Evolutionary conservation across 1,140 invertebrate species (phyloP), one percentile per base, ranked within the genome.

Genomic region (Philotrypesis tridentata): DNA sequence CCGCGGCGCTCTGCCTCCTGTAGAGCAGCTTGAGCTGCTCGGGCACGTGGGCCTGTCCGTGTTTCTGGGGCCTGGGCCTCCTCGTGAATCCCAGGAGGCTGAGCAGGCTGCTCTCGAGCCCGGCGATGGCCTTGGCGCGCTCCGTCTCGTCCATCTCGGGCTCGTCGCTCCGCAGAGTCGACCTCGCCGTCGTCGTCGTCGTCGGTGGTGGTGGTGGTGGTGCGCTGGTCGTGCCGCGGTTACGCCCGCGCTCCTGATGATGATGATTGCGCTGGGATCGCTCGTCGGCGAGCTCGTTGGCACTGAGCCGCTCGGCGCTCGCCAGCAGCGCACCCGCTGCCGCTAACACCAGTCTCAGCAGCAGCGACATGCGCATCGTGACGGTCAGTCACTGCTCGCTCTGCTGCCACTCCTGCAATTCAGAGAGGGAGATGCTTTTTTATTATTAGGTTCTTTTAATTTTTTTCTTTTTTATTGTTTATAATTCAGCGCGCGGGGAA

Each of bases 11-110:
- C 85, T 95, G 94, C 85, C 93, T 92, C 81, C 93, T 92, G 90
- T 97, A 97, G 82, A 98, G 92, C 86, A 96, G 93, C 88, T 95
- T 93, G 93, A 98, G 94, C 74, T 95, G 95, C 85, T 95, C 94
- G 48, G 97, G 97, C 87, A 98, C 94, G 48, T 93, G 89, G 37
- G 87, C 80, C 67, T 80, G 84, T 43, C 89, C 89, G 78, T 87
- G 89, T 11, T 48, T 14, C 29, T n/a, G 14, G 0, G 74, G 81
- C 82, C 90, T 92, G 6, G 94, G 94, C 86, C 94, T 92, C 84
- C 93, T 93, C 82, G 93, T 93, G 86, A 97, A 93, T 61, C 96
- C 96, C 86, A 97, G 94, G 87, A 97, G 89, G 84, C 95, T 93
- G 82, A 97, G 93, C 60, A 98, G 92, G 84, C 92, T 94, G 48